Evolutionary conservation across 2,797 vertebrate species (phyloP).

Genomic region (Gymnopithys bicolor): DNA sequence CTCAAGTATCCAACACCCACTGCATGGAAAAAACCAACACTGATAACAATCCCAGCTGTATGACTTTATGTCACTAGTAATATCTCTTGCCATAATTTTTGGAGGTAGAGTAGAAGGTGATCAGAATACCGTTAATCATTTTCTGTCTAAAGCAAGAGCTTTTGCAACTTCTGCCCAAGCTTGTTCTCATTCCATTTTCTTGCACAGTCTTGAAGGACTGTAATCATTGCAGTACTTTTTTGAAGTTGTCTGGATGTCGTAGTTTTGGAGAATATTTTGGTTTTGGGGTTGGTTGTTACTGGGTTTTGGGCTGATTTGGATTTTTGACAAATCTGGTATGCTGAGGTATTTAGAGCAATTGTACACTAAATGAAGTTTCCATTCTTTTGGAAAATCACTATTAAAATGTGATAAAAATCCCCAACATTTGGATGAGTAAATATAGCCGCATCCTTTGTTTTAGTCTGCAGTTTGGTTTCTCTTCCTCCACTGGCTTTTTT

Average conservation of each 20-base stretch:
- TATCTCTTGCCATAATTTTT: neutral
- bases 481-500: conserved; percentile 10
- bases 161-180: neutral
- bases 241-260: neutral
- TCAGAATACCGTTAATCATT: neutral
- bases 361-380: neutral
- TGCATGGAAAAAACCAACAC: neutral
- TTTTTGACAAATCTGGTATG: neutral
- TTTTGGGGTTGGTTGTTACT: neutral
- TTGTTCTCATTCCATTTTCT: neutral
- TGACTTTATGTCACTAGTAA: neutral
- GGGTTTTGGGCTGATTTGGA: neutral
- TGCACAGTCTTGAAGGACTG: neutral
- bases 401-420: neutral
- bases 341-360: neutral
- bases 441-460: neutral
- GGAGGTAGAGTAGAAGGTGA: neutral
- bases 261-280: neutral
- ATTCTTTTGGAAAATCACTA: neutral
- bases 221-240: neutral
- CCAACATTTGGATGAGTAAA: neutral
- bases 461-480: neutral
- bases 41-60: neutral
- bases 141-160: neutral
- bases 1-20: neutral